These are phyloP conservation scores for Cosmia pyralina DNA, from an alignment of 2,888 invertebrate species.

Conservation along the genomic window DNA sequence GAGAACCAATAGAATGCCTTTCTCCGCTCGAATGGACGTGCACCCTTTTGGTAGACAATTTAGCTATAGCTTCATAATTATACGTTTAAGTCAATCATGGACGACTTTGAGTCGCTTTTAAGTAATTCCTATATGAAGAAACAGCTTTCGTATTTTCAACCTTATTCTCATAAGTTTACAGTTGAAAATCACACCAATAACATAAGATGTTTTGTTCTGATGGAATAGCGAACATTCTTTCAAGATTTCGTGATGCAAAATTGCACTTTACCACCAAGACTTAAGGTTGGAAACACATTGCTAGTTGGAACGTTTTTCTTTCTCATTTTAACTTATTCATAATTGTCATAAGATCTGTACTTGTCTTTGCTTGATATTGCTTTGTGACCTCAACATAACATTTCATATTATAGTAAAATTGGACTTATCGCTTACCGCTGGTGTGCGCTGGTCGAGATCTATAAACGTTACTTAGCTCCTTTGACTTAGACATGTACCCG, in stretches of 20 bases:
- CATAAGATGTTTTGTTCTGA: not conserved
- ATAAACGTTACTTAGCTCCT: no score
- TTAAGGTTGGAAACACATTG: constrained; percentile 45
- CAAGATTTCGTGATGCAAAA: not conserved
- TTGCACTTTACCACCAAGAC: rapidly evolving
- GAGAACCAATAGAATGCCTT: not conserved
- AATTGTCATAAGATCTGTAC: constrained; percentile 59
- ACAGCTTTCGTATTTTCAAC: constrained; percentile 37
- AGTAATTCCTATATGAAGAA: constrained; percentile 42
- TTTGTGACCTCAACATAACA: constrained; percentile 46
- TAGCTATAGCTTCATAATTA: constrained; percentile 45
- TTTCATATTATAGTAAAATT: constrained; percentile 10
- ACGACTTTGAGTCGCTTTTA: constrained; percentile 47
- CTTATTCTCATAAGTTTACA: not conserved
- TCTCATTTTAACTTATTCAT: constrained; percentile 48
- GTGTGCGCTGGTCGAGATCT: not conserved
- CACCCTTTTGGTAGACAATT: constrained; percentile 39
- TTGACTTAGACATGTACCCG: no score
- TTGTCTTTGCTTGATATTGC: constrained; percentile 35
- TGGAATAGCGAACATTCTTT: not conserved
- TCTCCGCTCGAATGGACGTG: not conserved
- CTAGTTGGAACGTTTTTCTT: constrained; percentile 3
- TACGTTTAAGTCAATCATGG: constrained; percentile 41
- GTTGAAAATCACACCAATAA: not conserved
- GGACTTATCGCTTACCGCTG: not conserved